Evolutionary conservation across 1,140 invertebrate species (phyloP).

Genomic region (Drosophila neocordata): DNA sequence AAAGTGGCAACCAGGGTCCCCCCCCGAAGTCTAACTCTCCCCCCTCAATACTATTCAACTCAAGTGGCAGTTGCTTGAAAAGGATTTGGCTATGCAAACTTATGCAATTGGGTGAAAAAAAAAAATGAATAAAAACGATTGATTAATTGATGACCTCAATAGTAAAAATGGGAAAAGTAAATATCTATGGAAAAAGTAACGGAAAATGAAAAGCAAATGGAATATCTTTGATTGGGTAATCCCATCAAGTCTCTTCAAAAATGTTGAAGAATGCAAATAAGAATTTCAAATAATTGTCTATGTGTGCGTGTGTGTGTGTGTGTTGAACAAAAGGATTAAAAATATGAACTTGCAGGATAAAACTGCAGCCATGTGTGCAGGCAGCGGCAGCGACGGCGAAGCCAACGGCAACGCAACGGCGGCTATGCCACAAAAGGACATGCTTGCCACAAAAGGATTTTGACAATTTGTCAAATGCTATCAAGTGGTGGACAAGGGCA

Average conservation of each 20-base stretch:
- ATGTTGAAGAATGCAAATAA: constrained; percentile 58
- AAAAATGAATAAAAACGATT: constrained; percentile 35
- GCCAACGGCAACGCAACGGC: constrained; percentile 21
- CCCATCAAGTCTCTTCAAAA: constrained; percentile 6
- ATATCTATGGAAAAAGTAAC: neutral
- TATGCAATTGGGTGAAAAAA: constrained; percentile 45
- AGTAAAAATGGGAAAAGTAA: constrained; percentile 39
- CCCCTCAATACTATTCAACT: neutral
- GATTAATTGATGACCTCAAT: constrained; percentile 44
- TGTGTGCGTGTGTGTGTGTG: neutral
- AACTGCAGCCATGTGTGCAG: constrained; percentile 42
- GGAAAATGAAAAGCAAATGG: neutral
- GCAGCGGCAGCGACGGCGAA: constrained; percentile 38
- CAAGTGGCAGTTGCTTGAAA: constrained; percentile 3
- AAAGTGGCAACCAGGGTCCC: constrained; percentile 40
- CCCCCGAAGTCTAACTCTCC: neutral
- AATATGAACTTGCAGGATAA: constrained; percentile 74
- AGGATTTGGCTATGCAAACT: constrained; percentile 31
- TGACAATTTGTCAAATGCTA: constrained; percentile 74
- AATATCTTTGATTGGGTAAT: constrained; percentile 5
- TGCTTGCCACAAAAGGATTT: constrained; percentile 71
- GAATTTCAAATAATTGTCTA: constrained; percentile 29
- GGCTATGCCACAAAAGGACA: constrained; percentile 49
- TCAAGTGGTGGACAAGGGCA: constrained; percentile 61
- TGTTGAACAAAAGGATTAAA: constrained; percentile 71